Evolutionary conservation across 2,888 invertebrate genomes (phyloP).

Genomic region (Philopedon plagiatum): DNA sequence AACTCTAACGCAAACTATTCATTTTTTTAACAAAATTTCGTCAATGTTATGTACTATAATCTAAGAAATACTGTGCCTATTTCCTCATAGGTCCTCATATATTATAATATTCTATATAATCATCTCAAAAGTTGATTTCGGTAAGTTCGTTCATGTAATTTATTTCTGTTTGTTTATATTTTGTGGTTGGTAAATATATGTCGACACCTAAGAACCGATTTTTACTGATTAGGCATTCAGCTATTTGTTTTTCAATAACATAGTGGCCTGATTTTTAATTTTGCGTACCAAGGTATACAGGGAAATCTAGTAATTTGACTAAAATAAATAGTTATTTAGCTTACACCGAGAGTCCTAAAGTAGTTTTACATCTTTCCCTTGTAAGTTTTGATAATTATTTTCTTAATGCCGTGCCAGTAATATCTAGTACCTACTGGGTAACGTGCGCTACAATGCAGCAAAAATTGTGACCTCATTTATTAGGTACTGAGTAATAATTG

Average conservation of each 20-base stretch:
- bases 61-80: neutral
- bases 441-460: neutral
- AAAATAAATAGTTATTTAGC: no score
- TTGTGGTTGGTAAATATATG: constrained; percentile 45
- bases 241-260: constrained; percentile 36
- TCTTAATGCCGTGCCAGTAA: no score
- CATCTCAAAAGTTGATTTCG: constrained; percentile 24
- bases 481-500: neutral
- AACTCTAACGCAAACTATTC: constrained; percentile 11
- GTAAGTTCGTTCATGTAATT: constrained; percentile 44
- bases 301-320: neutral
- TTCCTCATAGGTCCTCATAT: neutral
- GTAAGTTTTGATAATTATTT: no score
- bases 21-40: constrained; percentile 36
- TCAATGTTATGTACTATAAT: constrained; percentile 20
- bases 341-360: no score
- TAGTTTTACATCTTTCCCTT: no score
- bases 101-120: constrained; percentile 4
- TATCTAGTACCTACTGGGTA: neutral
- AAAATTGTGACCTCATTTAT: neutral
- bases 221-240: constrained; percentile 49
- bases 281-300: neutral
- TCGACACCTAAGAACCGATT: constrained; percentile 44
- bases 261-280: constrained; percentile 37
- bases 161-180: constrained; percentile 49